phyloP scores from a whole-genome alignment of 2,113 vertebrate species.

The Picathartes gymnocephalus region DNA sequence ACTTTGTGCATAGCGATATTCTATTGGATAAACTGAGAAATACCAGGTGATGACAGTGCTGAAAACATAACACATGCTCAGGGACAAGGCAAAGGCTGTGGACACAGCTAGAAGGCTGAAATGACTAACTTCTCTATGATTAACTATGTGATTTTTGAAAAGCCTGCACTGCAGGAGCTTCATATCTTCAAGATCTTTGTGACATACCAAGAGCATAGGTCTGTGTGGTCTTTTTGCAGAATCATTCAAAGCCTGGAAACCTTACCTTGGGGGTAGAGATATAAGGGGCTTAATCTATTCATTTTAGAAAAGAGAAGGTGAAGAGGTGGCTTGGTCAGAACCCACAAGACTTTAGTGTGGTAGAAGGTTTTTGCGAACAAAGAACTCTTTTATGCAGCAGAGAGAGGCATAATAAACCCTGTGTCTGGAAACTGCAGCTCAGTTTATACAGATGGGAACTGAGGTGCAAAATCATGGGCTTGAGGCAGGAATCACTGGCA shows the following conservation, averaged over 20 bases:
- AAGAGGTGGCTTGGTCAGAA: conserved; percentile 4
- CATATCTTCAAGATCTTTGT: background rate
- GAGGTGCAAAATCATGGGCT: conserved; percentile 54
- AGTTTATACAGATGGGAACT: conserved; percentile 50
- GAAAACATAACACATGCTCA: background rate
- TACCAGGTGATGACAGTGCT: background rate
- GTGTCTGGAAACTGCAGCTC: conserved; percentile 30
- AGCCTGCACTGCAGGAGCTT: background rate
- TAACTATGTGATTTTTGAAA: background rate
- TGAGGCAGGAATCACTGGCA: conserved; percentile 54
- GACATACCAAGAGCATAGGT: background rate
- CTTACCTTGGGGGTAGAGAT: background rate
- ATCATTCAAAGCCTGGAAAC: conserved; percentile 1
- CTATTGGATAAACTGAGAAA: background rate
- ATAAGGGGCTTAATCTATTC: background rate
- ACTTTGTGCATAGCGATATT: background rate
- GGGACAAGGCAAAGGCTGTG: background rate
- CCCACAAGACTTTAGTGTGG: conserved; percentile 25
- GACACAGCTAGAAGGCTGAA: background rate
- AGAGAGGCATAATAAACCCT: conserved; percentile 44
- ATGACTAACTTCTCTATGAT: background rate
- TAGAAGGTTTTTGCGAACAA: conserved; percentile 42
- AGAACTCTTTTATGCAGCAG: conserved; percentile 4
- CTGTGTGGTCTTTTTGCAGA: background rate
- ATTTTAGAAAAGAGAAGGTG: background rate